These are phyloP conservation scores for Hartigia nigra DNA, from an alignment of 2,888 invertebrate species.

Conservation along the genomic window DNA sequence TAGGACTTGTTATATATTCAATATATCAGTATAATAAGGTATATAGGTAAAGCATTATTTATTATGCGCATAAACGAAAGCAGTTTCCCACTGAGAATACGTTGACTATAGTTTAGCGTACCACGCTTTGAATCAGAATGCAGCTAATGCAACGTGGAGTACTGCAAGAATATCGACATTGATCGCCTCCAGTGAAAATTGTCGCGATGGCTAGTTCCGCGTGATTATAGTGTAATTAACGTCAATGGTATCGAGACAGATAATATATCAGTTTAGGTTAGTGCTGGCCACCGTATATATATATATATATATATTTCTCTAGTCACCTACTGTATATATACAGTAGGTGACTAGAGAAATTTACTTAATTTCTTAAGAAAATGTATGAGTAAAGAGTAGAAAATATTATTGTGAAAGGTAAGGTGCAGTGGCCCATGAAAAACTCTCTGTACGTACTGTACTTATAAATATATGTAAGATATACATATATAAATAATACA, in stretches of 20 bases:
- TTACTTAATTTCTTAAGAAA: background rate
- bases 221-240: background rate
- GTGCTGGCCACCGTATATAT: background rate
- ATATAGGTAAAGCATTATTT: background rate
- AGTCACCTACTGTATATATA: too few species aligned
- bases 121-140: constrained; percentile 52
- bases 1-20: background rate
- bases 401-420: constrained; percentile 43
- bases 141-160: constrained; percentile 32
- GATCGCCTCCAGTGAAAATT: constrained; percentile 1
- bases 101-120: constrained; percentile 15
- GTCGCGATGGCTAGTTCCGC: background rate
- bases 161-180: background rate
- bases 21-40: background rate
- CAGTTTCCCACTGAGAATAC: constrained; percentile 27
- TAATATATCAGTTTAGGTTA: background rate
- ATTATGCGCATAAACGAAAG: constrained; percentile 40
- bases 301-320: background rate
- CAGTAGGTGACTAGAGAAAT: background rate
- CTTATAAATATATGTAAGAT: background rate
- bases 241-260: background rate
- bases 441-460: background rate
- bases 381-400: background rate
- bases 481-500: background rate
- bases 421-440: constrained; percentile 45